Evolutionary conservation across 1,140 invertebrate genomes (phyloP).

Genomic region (Tribolium madens): DNA sequence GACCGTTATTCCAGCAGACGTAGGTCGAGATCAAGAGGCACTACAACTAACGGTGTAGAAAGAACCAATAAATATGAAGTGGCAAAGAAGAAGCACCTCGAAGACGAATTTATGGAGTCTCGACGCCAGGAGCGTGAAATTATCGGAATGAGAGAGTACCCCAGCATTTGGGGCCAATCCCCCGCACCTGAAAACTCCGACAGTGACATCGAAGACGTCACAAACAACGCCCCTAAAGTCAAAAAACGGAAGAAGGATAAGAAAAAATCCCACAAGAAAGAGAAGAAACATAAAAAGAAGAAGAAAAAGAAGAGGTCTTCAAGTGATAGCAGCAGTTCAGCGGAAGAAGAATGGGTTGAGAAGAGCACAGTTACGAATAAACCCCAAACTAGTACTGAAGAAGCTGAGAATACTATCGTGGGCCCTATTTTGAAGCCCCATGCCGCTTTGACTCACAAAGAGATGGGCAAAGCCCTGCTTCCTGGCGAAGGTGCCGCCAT

Average conservation of each 20-base stretch:
- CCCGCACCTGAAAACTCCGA: constrained; percentile 71
- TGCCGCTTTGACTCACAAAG: constrained; percentile 79
- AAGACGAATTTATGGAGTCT: constrained; percentile 74
- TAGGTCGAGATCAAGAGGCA: background rate
- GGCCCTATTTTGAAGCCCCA: constrained; percentile 80
- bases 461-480: constrained; percentile 90
- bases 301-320: constrained; percentile 65
- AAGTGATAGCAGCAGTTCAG: constrained; percentile 61
- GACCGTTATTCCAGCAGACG: background rate
- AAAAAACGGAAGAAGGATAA: constrained; percentile 63
- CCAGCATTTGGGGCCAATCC: constrained; percentile 79
- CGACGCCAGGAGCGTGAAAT: constrained; percentile 78
- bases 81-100: constrained; percentile 40
- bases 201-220: constrained; percentile 63
- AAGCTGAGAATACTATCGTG: constrained; percentile 72
- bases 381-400: constrained; percentile 31
- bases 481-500: constrained; percentile 97
- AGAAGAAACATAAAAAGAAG: constrained; percentile 67
- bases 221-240: constrained; percentile 69
- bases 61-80: constrained; percentile 23
- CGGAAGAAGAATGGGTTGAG: constrained; percentile 78
- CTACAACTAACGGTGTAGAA: background rate
- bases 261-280: constrained; percentile 64
- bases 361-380: constrained; percentile 69
- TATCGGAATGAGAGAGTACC: constrained; percentile 77